A percentile compares a stretch with the other conserved stretches of the same genome.
These are phyloP conservation scores for Metaphire vulgaris DNA, from an alignment of 1,140 invertebrate genomes.

Conservation along the genomic window DNA sequence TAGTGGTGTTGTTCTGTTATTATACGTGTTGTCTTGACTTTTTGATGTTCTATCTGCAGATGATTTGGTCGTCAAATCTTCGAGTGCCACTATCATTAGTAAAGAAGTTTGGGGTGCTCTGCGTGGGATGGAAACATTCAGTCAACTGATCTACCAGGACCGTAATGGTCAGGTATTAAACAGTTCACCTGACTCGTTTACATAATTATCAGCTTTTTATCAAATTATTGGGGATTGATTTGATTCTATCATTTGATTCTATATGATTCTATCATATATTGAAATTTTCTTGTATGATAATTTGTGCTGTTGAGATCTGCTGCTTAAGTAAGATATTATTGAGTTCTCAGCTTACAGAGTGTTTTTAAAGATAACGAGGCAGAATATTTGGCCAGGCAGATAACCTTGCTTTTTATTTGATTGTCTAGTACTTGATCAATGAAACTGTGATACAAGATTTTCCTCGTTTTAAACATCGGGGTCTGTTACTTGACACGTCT, in stretches of 20 bases:
- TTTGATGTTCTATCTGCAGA: constrained; percentile 24
- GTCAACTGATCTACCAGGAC: constrained; percentile 56
- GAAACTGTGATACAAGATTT: constrained; percentile 40
- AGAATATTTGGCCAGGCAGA: too few species aligned
- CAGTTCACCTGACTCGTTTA: too few species aligned
- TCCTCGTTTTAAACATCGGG: constrained; percentile 53
- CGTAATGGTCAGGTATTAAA: constrained; percentile 46
- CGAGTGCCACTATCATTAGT: neutral
- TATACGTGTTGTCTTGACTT: neutral
- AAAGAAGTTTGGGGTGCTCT: constrained; percentile 66
- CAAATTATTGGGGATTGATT: too few species aligned
- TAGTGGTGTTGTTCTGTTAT: neutral
- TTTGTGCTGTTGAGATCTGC: too few species aligned
- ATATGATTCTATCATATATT: too few species aligned
- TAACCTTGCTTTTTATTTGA: too few species aligned
- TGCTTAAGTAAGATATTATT: too few species aligned
- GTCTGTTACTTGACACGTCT: constrained; percentile 55
- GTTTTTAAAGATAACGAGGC: too few species aligned
- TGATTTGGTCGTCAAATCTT: constrained; percentile 19
- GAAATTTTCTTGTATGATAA: too few species aligned
- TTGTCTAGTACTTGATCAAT: constrained; percentile 43
- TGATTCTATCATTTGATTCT: too few species aligned
- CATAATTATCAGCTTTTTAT: too few species aligned
- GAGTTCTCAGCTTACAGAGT: too few species aligned
- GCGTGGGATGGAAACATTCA: constrained; percentile 70